These are phyloP conservation scores for Xylocampa areola DNA, from an alignment of 2,888 invertebrate species.

Conservation along the genomic window DNA sequence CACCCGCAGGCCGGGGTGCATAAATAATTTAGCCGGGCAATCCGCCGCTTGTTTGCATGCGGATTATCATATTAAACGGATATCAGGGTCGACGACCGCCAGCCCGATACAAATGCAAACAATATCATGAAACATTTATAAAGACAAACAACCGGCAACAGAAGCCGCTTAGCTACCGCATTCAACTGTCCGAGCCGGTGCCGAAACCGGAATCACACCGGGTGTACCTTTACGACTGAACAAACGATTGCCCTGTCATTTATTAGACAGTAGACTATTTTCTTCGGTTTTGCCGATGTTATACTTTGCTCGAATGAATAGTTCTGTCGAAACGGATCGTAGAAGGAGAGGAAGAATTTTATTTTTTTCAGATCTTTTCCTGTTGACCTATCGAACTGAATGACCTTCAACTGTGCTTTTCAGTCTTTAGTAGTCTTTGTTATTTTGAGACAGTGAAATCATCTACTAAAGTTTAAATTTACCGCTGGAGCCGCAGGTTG, in stretches of 20 bases:
- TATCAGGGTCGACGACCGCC: conserved; percentile 82
- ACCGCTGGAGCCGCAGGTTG: too few species aligned
- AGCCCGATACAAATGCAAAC: conserved; percentile 83
- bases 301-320: conserved; percentile 36
- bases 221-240: conserved; percentile 19
- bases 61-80: conserved; percentile 90
- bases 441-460: conserved; percentile 13
- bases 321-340: conserved; percentile 27
- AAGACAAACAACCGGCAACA: conserved; percentile 72
- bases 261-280: conserved; percentile 24
- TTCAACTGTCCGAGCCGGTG: conserved; percentile 30
- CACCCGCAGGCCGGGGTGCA: conserved; percentile 84
- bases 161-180: conserved; percentile 47
- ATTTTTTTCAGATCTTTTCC: conserved; percentile 37
- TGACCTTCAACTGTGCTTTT: conserved; percentile 21
- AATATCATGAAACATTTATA: conserved; percentile 86
- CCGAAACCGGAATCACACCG: conserved; percentile 28
- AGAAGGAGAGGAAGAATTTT: conserved; percentile 17
- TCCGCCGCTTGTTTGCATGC: conserved; percentile 88
- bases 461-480: background rate
- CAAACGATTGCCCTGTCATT: conserved; percentile 16
- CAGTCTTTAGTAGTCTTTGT: conserved; percentile 13
- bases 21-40: conserved; percentile 88
- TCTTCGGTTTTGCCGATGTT: conserved; percentile 20
- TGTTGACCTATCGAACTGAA: conserved; percentile 20